Base-by-base conservation (phyloP, 30 jellyfish, hydroid and myxozoan genomes). In the Cassiopea andromeda region DNA sequence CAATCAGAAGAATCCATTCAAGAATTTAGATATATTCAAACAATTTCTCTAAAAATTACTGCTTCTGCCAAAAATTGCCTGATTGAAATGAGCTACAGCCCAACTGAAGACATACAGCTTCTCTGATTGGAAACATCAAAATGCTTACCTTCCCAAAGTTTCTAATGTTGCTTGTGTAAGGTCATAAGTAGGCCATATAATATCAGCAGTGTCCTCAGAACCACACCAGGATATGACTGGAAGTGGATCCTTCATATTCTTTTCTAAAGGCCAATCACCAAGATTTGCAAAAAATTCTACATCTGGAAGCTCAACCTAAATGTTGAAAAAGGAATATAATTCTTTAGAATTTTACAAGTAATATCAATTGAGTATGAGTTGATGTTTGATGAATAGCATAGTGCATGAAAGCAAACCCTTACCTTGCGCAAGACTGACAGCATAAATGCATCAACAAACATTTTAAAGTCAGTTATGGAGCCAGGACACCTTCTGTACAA, bases 201-300 rank as follows among this genome's bases (percentile, higher is more conserved):
- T 61, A 79, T 94, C 98, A 48, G 89, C 93, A 12, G 98, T 74
- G 7, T 85, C 94, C 27, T 85, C 97, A 57, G 98, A 91, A 6
- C 98, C 98, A 80, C 98, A 94, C 98, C 98, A 94, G 1, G 98
- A 94, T 8, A 94, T 45, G 54, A 94, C 82, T 0, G 98, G 98
- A 47, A 94, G 64, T 17, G 98, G 98, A 48, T 81, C 80, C 5
- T 80, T 47, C 64, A 87, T 68, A 38, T 79, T 81, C 46, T 75
- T 83, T 47, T 84, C 93, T 69, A 94, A 77, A 9, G 98, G 98
- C 98, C 98, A 94, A 75, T 94, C 98, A 15, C 98, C 98, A 59
- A 91, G 97, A 75, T 94, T 94, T 17, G 95, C 80, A 85, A 90
- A 94, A 81, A 94, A 94, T 71, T 94, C 98, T 10, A 90, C 87